These are phyloP conservation scores for Drosophila bocki DNA, from an alignment of 1,140 invertebrate species.

Conservation along the genomic window DNA sequence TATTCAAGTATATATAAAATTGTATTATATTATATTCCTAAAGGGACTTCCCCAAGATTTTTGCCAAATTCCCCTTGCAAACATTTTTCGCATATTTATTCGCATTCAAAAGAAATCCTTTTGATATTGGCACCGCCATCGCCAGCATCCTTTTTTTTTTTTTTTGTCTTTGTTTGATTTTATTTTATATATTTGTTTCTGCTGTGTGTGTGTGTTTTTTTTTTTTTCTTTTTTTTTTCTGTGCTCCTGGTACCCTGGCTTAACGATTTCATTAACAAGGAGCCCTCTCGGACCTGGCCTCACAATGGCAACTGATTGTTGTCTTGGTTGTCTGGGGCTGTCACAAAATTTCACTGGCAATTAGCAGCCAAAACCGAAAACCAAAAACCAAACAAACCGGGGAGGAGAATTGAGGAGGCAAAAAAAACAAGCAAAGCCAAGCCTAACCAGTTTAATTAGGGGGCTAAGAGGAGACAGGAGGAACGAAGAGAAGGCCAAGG, in stretches of 20 bases:
- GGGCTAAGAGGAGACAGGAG: conserved; percentile 14
- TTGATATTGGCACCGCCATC: conserved; percentile 40
- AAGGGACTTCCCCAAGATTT: conserved; percentile 6
- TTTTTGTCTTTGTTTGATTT: neutral
- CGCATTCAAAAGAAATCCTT: conserved; percentile 46
- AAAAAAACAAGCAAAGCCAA: neutral
- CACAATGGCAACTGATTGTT: conserved; percentile 49
- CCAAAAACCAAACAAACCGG: conserved; percentile 17
- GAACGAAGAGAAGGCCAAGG: conserved; percentile 6
- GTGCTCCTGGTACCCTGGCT: conserved; percentile 20
- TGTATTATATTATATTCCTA: neutral
- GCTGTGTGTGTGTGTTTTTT: neutral
- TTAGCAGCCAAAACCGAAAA: conserved; percentile 36
- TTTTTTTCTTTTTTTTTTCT: neutral
- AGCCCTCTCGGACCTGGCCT: conserved; percentile 5
- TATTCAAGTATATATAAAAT: neutral
- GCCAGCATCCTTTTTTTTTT: conserved; percentile 1
- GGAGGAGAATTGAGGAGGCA: neutral
- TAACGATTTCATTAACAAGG: conserved; percentile 51
- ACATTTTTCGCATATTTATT: conserved; percentile 39
- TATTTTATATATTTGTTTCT: neutral
- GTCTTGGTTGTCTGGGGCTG: conserved; percentile 15
- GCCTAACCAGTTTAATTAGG: conserved; percentile 61
- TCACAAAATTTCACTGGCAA: conserved; percentile 60
- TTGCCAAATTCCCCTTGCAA: conserved; percentile 30